These are phyloP conservation scores for Endotricha flammealis DNA, from an alignment of 2,888 invertebrate species.

Conservation along the genomic window DNA sequence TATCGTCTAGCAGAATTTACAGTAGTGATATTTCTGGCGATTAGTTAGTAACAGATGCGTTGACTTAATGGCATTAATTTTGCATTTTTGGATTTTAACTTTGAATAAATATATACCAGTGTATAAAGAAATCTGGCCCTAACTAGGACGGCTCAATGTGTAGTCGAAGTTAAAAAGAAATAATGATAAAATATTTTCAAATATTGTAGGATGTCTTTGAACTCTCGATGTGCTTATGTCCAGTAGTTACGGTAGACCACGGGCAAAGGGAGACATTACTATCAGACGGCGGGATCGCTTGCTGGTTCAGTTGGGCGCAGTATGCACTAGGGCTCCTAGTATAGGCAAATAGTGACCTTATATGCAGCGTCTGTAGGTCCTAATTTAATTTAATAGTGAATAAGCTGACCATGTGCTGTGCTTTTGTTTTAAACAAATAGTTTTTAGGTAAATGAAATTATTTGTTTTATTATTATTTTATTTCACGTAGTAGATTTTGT, in stretches of 20 bases:
- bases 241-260: conserved; percentile 60
- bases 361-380: conserved; percentile 60
- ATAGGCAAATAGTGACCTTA: conserved; percentile 59
- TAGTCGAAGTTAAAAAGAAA: conserved; percentile 50
- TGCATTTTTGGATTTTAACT: conserved; percentile 52
- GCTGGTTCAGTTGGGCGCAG: conserved; percentile 26
- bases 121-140: conserved; percentile 51
- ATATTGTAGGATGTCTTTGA: conserved; percentile 72
- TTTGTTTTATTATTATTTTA: conserved; percentile 59
- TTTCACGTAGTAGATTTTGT: conserved; percentile 56
- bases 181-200: conserved; percentile 59
- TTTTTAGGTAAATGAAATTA: conserved; percentile 68
- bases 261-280: conserved; percentile 24
- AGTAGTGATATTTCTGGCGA: conserved; percentile 41
- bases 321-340: conserved; percentile 66
- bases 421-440: conserved; percentile 76
- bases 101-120: conserved; percentile 41
- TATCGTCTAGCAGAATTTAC: conserved; percentile 47
- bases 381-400: conserved; percentile 64
- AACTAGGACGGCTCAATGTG: conserved; percentile 73
- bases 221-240: conserved; percentile 74
- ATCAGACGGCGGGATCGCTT: conserved; percentile 12
- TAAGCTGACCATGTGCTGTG: conserved; percentile 79
- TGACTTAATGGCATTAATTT: conserved; percentile 47
- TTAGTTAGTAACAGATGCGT: conserved; percentile 55